phyloP scores from a whole-genome alignment of 2,888 invertebrate species.

The Macrophya annulata region DNA sequence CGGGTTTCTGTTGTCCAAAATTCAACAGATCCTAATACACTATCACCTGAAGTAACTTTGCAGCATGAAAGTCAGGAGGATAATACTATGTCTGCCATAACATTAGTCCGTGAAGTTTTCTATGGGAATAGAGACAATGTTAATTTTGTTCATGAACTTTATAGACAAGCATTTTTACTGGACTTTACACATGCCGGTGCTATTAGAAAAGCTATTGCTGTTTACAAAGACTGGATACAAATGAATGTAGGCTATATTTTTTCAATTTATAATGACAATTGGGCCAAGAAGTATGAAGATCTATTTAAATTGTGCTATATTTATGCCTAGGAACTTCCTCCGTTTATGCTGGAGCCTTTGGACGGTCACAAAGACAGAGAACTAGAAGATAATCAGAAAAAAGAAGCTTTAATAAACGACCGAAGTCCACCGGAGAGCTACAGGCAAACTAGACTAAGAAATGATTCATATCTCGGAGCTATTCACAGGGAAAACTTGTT shows the following conservation, averaged over 20 bases:
- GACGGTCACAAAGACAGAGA: constrained; percentile 80
- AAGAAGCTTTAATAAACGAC: constrained; percentile 70
- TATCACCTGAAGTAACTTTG: constrained; percentile 70
- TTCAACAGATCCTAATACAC: constrained; percentile 72
- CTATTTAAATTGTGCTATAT: constrained; percentile 38
- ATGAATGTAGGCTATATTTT: constrained; percentile 83
- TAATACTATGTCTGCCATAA: constrained; percentile 80
- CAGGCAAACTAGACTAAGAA: constrained; percentile 83
- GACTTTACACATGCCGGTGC: constrained; percentile 94
- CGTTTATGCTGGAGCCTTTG: constrained; percentile 88
- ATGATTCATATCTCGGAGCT: constrained; percentile 93
- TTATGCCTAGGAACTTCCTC: constrained; percentile 85
- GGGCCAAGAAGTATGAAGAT: constrained; percentile 30
- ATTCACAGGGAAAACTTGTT: constrained; percentile 90
- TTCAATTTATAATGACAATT: background rate
- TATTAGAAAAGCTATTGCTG: constrained; percentile 92
- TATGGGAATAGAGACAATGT: constrained; percentile 94
- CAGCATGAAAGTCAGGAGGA: constrained; percentile 73
- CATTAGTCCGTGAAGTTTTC: constrained; percentile 93
- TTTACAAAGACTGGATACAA: constrained; percentile 98
- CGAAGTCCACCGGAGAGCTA: constrained; percentile 75
- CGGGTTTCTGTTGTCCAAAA: constrained; percentile 78
- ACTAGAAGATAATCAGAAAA: constrained; percentile 70
- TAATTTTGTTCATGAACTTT: constrained; percentile 96
- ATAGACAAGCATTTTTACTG: constrained; percentile 95